A percentile compares a stretch with the other conserved stretches of the same genome.
Conservation (phyloP, 2,888 invertebrate genomes). For the Oscheius onirici region DNA sequence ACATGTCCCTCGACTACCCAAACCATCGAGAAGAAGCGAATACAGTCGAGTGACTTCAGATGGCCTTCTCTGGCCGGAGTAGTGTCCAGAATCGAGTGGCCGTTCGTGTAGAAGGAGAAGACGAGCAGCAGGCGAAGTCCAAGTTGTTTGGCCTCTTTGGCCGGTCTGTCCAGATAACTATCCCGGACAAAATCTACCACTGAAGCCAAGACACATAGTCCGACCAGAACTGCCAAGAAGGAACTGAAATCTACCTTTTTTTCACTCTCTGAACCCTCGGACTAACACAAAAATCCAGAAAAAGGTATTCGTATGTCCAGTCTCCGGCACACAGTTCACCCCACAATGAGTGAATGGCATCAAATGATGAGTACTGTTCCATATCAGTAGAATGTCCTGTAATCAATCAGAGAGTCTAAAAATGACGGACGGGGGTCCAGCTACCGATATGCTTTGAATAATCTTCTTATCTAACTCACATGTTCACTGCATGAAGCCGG, state of each 20-base stretch:
- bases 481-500: conserved; percentile 31
- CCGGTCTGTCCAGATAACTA: conserved; percentile 24
- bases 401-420: conserved; percentile 17
- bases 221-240: conserved; percentile 26
- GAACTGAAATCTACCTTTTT: conserved; percentile 31
- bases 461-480: conserved; percentile 3
- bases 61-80: conserved; percentile 40
- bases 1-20: conserved; percentile 52
- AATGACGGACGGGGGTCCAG: conserved; percentile 27
- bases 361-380: conserved; percentile 11
- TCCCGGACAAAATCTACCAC: conserved; percentile 36
- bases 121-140: conserved; percentile 31
- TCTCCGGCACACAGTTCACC: conserved; percentile 19
- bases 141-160: conserved; percentile 26
- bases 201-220: conserved; percentile 20
- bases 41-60: conserved; percentile 50
- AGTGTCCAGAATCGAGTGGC: conserved; percentile 35
- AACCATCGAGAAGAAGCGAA: conserved; percentile 51
- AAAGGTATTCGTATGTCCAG: conserved; percentile 20
- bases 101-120: conserved; percentile 46
- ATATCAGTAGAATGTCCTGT: conserved; percentile 33
- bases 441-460: conserved; percentile 5
- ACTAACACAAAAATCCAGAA: conserved; percentile 38
- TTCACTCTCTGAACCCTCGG: background rate
- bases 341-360: conserved; percentile 34